Percentiles rank a stretch among this genome's conserved stretches.
Conservation (phyloP, 2,888 invertebrate genomes). For the Eristalis intricaria region DNA sequence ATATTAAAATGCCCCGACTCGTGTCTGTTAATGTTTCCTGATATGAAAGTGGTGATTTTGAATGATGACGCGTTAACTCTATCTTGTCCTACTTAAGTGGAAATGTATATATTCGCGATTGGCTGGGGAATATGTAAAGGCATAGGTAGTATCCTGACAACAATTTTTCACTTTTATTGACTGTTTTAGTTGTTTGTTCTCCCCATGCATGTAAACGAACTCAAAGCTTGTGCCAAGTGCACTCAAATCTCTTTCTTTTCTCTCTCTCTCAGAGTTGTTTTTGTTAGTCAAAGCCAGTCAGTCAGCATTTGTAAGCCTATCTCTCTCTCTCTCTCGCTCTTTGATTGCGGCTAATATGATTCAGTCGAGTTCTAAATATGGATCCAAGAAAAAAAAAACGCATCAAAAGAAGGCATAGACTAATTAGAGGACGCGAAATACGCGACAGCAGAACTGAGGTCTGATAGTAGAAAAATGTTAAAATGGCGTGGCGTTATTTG, state of each 20-base stretch:
- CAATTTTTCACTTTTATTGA: neutral
- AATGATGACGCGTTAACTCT: neutral
- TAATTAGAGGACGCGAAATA: slow-evolving; percentile 36
- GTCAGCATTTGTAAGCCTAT: neutral
- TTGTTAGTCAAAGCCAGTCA: neutral
- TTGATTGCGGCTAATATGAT: slow-evolving; percentile 24
- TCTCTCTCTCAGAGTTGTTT: neutral
- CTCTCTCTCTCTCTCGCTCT: slow-evolving; percentile 1
- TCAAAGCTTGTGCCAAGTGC: neutral
- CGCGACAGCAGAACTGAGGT: neutral
- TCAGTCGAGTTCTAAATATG: slow-evolving; percentile 54
- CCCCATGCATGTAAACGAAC: neutral
- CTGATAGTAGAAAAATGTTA: slow-evolving; percentile 21
- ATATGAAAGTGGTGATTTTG: neutral
- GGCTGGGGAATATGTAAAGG: neutral
- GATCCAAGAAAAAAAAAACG: slow-evolving; percentile 11
- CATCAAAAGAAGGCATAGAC: slow-evolving; percentile 12
- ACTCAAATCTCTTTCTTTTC: neutral
- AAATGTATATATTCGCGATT: neutral
- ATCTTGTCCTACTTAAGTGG: neutral
- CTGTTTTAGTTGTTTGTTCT: neutral
- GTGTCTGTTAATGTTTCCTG: too few species aligned
- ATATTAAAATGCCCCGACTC: too few species aligned
- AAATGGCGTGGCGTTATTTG: slow-evolving; percentile 61
- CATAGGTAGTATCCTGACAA: neutral